phyloP scores from a whole-genome alignment of 2,113 vertebrate species.

The Hystrix brachyura region DNA sequence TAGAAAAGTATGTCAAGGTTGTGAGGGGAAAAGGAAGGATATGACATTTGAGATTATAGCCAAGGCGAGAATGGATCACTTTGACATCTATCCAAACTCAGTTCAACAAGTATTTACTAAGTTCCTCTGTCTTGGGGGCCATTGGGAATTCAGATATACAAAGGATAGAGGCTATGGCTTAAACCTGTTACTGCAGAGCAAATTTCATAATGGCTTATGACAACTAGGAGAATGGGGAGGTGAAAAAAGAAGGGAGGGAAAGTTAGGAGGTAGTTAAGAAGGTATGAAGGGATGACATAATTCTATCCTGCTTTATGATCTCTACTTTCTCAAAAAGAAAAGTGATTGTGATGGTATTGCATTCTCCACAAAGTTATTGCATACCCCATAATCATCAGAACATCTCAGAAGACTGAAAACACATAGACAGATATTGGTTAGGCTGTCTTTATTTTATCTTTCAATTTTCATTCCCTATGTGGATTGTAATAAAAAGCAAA shows the following conservation, averaged over 20 bases:
- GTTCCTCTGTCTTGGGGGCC: background rate
- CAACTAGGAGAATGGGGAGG: background rate
- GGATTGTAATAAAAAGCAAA: background rate
- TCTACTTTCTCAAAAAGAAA: constrained; percentile 17
- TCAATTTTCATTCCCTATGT: background rate
- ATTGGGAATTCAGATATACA: background rate
- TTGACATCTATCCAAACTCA: constrained; percentile 6
- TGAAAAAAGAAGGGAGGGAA: background rate
- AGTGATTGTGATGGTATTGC: background rate
- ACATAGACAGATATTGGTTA: background rate
- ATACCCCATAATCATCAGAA: background rate
- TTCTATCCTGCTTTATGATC: constrained; percentile 7
- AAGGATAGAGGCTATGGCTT: background rate
- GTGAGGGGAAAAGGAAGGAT: background rate
- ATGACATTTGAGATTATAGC: background rate
- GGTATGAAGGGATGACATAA: background rate
- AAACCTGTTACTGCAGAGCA: background rate
- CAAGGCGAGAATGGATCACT: background rate
- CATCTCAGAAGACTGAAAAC: background rate
- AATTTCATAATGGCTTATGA: background rate
- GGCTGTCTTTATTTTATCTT: background rate
- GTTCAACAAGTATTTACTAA: constrained; percentile 1
- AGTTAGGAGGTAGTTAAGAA: background rate
- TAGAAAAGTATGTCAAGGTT: background rate
- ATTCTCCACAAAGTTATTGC: constrained; percentile 5